Conservation (phyloP, 2,888 invertebrate species). For the Noctuana brunneofusca region DNA sequence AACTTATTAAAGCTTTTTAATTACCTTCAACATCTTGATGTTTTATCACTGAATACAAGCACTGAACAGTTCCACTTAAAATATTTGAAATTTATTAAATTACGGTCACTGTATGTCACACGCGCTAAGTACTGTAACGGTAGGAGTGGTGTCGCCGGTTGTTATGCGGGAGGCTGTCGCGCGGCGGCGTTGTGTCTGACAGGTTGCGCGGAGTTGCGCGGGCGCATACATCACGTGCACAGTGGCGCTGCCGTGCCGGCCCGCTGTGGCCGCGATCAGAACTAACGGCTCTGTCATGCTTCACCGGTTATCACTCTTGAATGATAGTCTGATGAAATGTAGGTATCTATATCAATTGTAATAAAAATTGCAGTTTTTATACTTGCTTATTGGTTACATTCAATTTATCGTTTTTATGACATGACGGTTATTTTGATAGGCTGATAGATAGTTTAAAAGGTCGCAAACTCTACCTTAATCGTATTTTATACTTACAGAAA, state of each 20-base stretch:
- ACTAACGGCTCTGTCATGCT: conserved; percentile 72
- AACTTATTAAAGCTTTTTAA: neutral
- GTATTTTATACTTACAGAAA: neutral
- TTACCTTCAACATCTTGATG: conserved; percentile 46
- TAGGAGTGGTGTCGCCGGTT: conserved; percentile 56
- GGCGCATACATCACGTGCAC: conserved; percentile 73
- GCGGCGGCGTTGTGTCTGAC: conserved; percentile 70
- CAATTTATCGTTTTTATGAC: conserved; percentile 1
- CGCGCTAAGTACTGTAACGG: conserved; percentile 59
- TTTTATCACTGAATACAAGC: conserved; percentile 22
- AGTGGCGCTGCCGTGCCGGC: conserved; percentile 66
- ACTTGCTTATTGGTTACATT: conserved; percentile 15
- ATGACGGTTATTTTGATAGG: neutral
- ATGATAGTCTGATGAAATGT: conserved; percentile 30
- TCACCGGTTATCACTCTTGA: conserved; percentile 45
- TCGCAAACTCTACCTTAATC: neutral
- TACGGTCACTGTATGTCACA: conserved; percentile 58
- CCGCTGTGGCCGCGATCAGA: conserved; percentile 53
- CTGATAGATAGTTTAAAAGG: neutral
- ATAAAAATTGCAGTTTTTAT: conserved; percentile 21
- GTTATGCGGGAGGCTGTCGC: conserved; percentile 76
- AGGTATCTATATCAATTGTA: conserved; percentile 21
- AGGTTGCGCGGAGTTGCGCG: conserved; percentile 56
- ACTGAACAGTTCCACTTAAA: conserved; percentile 31
- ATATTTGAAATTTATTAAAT: conserved; percentile 42